Evolutionary conservation across 2,888 invertebrate species (phyloP), one percentile per base, ranked within the genome.

Genomic region (Diogma glabrata): DNA sequence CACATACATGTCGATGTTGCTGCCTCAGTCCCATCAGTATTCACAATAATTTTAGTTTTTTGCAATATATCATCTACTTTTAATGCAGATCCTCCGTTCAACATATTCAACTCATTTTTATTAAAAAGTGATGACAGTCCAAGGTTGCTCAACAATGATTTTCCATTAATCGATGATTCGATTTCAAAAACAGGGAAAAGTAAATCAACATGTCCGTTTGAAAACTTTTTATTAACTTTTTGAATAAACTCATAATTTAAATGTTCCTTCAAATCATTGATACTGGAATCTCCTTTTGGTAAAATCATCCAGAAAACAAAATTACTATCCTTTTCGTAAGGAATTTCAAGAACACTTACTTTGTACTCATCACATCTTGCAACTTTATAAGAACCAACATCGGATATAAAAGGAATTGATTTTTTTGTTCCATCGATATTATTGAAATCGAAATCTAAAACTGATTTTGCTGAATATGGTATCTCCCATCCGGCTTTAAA

Each of bases 31-130:
- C 40, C 40, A 4, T 19, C 12, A 20, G 40, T 40, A 40, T 40
- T 40, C 10, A 40, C 40, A 40, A 40, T 40, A 17, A 40, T 40
- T 40, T 40, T 40, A 19, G 40, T 20, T 40, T 40, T 40, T 20
- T 40, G 40, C 12, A 20, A 20, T 4, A 40, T 40, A 4, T 3
- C 40, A 12, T 19, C 40, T 10, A 40, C 20, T n/a, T 3, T 12
- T 5, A 40, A 40, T 12, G 16, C 19, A 5, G 2, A 10, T n/a
- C 4, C 40, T 4, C 20, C 14, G 19, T 40, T 40, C 20, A 40
- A 40, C 8, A 40, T 3, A 2, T 19, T 6, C 10, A 19, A 40
- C n/a, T 40, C 20, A 3, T 19, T 4, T 3, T 40, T 40, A 4
- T 3, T 6, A 6, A 40, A 40, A 9, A 46, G 14, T 9, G 23